Conservation (phyloP, 1,140 invertebrate genomes). For the Cataglyphis hispanica region DNA sequence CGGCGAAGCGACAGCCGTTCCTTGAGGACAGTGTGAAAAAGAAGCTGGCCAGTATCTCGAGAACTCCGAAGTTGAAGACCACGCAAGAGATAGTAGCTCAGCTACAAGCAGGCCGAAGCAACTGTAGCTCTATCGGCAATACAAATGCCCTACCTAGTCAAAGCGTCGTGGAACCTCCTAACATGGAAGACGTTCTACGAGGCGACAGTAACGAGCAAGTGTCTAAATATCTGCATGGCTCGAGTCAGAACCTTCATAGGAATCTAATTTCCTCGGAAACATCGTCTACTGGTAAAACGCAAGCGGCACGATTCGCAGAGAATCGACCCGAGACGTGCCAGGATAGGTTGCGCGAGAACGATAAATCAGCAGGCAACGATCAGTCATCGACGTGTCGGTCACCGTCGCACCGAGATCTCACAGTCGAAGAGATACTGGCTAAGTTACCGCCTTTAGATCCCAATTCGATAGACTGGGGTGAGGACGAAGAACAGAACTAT, state of each 20-base stretch:
- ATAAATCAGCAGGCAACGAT: conserved; percentile 8
- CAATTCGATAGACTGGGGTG: conserved; percentile 87
- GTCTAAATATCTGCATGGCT: conserved; percentile 88
- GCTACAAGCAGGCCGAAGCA: conserved; percentile 89
- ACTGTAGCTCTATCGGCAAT: conserved; percentile 67
- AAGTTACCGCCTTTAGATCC: conserved; percentile 89
- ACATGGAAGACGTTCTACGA: conserved; percentile 81
- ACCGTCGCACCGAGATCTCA: conserved; percentile 74
- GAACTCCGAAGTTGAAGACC: conserved; percentile 93
- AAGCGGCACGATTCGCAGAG: conserved; percentile 25
- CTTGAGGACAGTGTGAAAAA: conserved; percentile 89
- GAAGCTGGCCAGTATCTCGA: conserved; percentile 89
- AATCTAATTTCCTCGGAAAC: conserved; percentile 58
- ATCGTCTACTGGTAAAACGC: conserved; percentile 49
- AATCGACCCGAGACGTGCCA: conserved; percentile 63
- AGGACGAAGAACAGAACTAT: conserved; percentile 78
- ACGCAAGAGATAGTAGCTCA: conserved; percentile 94
- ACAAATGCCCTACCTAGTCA: conserved; percentile 82
- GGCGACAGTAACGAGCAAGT: conserved; percentile 82
- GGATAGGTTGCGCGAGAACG: conserved; percentile 35
- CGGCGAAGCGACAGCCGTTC: conserved; percentile 85
- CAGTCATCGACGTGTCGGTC: conserved; percentile 40
- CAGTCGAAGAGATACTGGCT: conserved; percentile 88
- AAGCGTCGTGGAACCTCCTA: conserved; percentile 81
- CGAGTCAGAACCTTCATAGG: conserved; percentile 79